Base-by-base conservation (phyloP, 2,113 vertebrate species). In the Lampris megalopsis region DNA sequence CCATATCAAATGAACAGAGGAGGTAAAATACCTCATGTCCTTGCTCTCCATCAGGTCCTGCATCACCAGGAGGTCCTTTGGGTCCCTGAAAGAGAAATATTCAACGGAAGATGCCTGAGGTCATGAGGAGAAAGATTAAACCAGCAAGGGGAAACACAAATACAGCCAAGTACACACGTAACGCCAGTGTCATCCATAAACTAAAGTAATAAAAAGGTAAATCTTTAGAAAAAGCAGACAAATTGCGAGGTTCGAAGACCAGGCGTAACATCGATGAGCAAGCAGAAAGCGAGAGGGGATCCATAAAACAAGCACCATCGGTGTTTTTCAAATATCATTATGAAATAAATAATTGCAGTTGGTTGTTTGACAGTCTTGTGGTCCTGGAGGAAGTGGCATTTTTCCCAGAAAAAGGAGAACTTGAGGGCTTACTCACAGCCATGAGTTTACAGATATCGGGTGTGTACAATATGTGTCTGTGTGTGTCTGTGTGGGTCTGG, bases 41-140 rank as follows among this genome's bases (percentile, higher is more conserved):
- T 71, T 88, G 94, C 86, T 97, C 97, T 93, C 97, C 98, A 84
- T 93, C 76, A 77, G 94, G 88, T 71, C 98, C 98, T 82, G 85
- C 64, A 38, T 97, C 96, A 49, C 98, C 98, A 58, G 91, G 92
- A 36, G 93, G 93, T 85, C 98, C 98, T 92, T 92, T 96, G 63
- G 92, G 88, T 71, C 97, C 98, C 97, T 99, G 85, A 5, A 76
- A 83, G 90, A 92, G 82, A 83, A 80, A 84, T 2, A 89, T 70
- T 53, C 40, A 65, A 24, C 72, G n/a, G 53, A 47, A 65, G 1
- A 73, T 53, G 36, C 42, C 24, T 54, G 24, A 60, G 52, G 3
- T 41, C 45, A 61, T n/a, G 2, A 49, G 1, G 24, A 37, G 8
- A 10, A 3, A 2, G 35, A 58, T 73, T 41, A 45, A 48, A 13